Evolutionary conservation across 2,797 vertebrate species (phyloP), one percentile per base, ranked within the genome.

Genomic region (Scyliorhinus canicula): DNA sequence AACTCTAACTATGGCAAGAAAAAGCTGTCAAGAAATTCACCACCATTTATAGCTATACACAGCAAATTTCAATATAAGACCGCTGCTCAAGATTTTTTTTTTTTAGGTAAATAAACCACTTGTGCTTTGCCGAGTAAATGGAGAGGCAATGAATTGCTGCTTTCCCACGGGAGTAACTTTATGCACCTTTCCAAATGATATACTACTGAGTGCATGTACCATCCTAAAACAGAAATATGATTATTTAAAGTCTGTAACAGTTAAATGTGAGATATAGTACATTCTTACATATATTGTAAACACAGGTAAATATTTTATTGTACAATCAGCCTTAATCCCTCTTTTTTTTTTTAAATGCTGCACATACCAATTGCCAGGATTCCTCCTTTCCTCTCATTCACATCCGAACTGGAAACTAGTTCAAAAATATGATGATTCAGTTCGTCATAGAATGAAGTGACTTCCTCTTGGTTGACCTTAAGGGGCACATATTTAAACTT

Each of bases 341-440:
- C 71, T 28, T 52, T 69, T 65, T 21, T n/a, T n/a, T 71, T 63
- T 63, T 16, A 63, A 63, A n/a, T 44, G 31, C 55, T n/a, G 14
- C 77, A 96, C 97, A 98, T 96, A 99, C 99, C 99, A 95, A 99
- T 99, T 94, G 99, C 99, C 88, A 99, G 98, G 96, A 99, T 99
- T 95, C 99, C 99, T 50, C 99, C 99, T 97, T 99, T 99, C 96
- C 98, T 99, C 97, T 99, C 99, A 95, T 98, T 99, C 65, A 98
- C 98, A 97, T 99, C 99, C 6, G 99, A 99, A 97, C 99, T 99
- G 96, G 99, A 99, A 95, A 99, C 99, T 97, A 99, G 97, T 97
- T 99, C 99, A 97, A 99, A 99, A 96, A 99, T 99, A 96, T 99
- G 98, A 96, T 99, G 99, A 97, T 99, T 99, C 95, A 99, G 97